Evolutionary conservation across 2,113 vertebrate species (phyloP).

Genomic region (Baryphthengus martii): DNA sequence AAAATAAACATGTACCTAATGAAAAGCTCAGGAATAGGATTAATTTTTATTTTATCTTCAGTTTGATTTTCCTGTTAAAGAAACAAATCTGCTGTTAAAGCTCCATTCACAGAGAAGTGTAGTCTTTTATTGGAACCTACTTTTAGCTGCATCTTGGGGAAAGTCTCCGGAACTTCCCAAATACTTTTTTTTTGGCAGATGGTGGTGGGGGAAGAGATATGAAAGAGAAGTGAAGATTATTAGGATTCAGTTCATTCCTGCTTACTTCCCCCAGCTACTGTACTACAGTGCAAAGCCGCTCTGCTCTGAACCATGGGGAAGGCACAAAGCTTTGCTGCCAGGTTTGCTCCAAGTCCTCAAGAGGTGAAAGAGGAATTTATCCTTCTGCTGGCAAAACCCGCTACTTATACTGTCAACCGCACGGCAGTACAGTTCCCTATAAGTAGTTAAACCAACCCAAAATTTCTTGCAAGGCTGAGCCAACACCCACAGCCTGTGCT

Average conservation of each 20-base stretch:
- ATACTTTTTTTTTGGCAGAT: neutral
- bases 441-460: neutral
- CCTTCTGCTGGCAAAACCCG: neutral
- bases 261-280: neutral
- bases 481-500: neutral
- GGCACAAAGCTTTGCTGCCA: fast-evolving
- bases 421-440: neutral
- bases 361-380: neutral
- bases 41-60: neutral
- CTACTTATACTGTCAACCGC: neutral
- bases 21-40: neutral
- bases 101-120: neutral
- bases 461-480: neutral
- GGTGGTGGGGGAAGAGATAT: neutral
- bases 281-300: neutral
- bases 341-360: neutral
- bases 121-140: neutral
- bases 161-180: neutral
- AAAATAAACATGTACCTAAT: neutral
- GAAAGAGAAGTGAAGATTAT: neutral
- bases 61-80: neutral
- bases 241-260: neutral
- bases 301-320: neutral
- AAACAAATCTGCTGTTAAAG: neutral
- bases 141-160: neutral